Evolutionary conservation across 2,113 vertebrate genomes (phyloP).

Genomic region (Scopus umbretta): DNA sequence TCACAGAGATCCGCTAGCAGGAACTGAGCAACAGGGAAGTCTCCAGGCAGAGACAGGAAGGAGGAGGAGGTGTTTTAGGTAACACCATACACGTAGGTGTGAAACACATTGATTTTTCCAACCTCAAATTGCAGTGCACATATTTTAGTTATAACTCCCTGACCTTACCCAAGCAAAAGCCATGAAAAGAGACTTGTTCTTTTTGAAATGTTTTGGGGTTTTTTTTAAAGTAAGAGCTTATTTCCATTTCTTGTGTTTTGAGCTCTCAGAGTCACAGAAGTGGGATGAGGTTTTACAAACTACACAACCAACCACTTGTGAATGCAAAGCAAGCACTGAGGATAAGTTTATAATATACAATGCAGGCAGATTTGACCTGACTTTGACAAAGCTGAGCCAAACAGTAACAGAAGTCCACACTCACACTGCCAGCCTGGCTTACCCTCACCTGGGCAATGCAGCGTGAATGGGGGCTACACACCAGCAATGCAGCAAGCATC

Average conservation of each 20-base stretch:
- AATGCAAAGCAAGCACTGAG: not conserved
- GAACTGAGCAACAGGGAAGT: constrained; percentile 44
- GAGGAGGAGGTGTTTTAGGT: constrained; percentile 51
- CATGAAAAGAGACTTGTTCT: not conserved
- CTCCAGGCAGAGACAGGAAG: constrained; percentile 52
- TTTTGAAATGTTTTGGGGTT: not conserved
- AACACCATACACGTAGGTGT: not conserved
- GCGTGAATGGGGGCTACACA: not conserved
- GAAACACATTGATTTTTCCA: constrained; percentile 9
- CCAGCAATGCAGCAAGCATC: not conserved
- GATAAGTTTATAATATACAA: not conserved
- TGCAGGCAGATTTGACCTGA: not conserved
- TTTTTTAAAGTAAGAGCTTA: not conserved
- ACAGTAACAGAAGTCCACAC: not conserved
- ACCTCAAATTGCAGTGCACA: not conserved
- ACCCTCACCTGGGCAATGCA: not conserved
- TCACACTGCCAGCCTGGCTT: not conserved
- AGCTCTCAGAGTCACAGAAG: not conserved
- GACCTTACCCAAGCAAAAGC: constrained; percentile 4
- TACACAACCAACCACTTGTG: not conserved
- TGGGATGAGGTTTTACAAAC: not conserved
- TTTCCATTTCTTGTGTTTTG: not conserved
- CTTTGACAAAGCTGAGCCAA: not conserved
- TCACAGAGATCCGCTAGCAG: constrained; percentile 35
- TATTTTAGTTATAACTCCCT: not conserved